phyloP scores from a whole-genome alignment of 2,113 vertebrate species.

The Microcebus griseorufus region DNA sequence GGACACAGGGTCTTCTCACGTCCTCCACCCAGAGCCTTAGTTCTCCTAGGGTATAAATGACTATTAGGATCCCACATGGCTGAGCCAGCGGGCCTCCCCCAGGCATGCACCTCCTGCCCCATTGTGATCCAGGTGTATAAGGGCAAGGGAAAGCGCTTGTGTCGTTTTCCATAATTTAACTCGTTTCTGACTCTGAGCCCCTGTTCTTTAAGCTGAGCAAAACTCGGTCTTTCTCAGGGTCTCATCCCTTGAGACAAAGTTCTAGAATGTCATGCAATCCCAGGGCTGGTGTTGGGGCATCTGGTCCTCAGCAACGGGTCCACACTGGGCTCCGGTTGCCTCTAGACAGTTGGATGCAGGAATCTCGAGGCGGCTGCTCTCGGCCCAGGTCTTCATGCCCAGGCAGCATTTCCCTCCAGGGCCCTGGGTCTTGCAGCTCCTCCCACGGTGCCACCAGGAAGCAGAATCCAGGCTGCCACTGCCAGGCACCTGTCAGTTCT shows the following conservation, averaged over 20 bases:
- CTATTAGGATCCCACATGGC: background rate
- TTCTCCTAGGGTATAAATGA: background rate
- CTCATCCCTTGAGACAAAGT: background rate
- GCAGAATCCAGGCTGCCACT: background rate
- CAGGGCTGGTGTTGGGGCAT: background rate
- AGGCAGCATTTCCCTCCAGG: background rate
- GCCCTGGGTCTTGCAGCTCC: background rate
- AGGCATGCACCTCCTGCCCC: too few species aligned
- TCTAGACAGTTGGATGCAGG: background rate
- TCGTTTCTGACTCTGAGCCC: background rate
- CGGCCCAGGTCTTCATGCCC: too few species aligned
- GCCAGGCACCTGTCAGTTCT: background rate
- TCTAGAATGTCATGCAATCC: background rate
- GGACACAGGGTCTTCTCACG: background rate
- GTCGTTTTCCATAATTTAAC: background rate
- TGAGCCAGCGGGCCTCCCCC: background rate
- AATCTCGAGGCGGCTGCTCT: background rate
- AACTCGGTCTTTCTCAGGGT: background rate
- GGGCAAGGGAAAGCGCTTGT: background rate
- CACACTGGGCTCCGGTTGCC: too few species aligned
- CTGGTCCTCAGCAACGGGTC: background rate
- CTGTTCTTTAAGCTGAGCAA: background rate
- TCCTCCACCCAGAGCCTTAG: background rate
- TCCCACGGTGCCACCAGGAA: background rate
- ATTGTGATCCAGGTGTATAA: background rate